Conservation (phyloP, 92 coral and sea anemone species). For the Actinernus sp. region DNA sequence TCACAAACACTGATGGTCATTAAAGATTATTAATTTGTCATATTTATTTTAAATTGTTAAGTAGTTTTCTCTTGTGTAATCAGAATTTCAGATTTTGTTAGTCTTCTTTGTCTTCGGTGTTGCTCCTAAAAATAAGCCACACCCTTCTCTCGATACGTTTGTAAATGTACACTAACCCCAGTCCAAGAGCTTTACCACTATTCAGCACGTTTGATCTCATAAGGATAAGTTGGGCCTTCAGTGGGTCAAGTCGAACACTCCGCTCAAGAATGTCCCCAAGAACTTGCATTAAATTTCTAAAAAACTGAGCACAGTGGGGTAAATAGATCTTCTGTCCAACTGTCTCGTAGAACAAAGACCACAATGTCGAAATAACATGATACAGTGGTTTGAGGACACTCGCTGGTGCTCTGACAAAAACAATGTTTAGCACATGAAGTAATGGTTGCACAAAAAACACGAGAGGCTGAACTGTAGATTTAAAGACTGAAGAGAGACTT, state of each 20-base stretch:
- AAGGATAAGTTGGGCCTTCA: constrained; percentile 81
- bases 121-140: constrained; percentile 75
- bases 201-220: constrained; percentile 90
- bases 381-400: constrained; percentile 60
- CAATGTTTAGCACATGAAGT: constrained; percentile 31
- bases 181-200: constrained; percentile 92
- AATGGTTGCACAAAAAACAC: constrained; percentile 61
- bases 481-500: constrained; percentile 27
- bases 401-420: constrained; percentile 67
- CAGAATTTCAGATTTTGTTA: too few relatives aligned
- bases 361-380: constrained; percentile 35
- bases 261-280: constrained; percentile 69
- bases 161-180: constrained; percentile 81
- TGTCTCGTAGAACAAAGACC: constrained; percentile 60
- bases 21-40: too few relatives aligned
- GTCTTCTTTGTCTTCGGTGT: constrained; percentile 59
- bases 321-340: constrained; percentile 48
- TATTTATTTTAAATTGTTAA: too few relatives aligned
- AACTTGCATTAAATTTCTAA: constrained; percentile 17
- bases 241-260: constrained; percentile 86
- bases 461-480: constrained; percentile 56
- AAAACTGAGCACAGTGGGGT: constrained; percentile 41
- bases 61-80: too few relatives aligned
- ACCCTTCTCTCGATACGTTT: constrained; percentile 72
- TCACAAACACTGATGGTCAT: too few relatives aligned